phyloP scores from a whole-genome alignment of 2,888 invertebrate species.

The Thereva nobilitata region DNA sequence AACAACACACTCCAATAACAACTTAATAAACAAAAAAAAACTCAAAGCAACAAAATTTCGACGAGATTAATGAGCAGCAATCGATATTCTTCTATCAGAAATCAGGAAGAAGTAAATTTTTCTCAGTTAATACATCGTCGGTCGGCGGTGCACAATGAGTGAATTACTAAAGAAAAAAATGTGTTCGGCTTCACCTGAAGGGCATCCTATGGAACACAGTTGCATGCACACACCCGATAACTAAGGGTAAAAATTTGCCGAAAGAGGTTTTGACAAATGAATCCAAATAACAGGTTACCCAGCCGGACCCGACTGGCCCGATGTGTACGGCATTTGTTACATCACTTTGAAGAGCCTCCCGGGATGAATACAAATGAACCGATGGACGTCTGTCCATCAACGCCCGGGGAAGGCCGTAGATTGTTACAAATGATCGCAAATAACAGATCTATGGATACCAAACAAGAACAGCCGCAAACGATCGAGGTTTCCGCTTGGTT shows the following conservation, averaged over 20 bases:
- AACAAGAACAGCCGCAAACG: conserved; percentile 11
- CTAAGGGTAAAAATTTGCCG: conserved; percentile 21
- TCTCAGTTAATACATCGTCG: too few relatives aligned
- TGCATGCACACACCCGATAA: too few relatives aligned
- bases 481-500: conserved; percentile 26
- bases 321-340: conserved; percentile 56
- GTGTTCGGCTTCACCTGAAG: too few relatives aligned
- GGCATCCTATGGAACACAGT: too few relatives aligned
- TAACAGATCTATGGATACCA: conserved; percentile 52
- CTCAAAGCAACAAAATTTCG: too few relatives aligned
- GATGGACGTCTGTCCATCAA: conserved; percentile 46
- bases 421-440: conserved; percentile 59
- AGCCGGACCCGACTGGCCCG: conserved; percentile 41
- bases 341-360: conserved; percentile 42
- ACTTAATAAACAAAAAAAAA: too few relatives aligned
- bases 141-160: too few relatives aligned
- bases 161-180: too few relatives aligned
- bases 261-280: conserved; percentile 59
- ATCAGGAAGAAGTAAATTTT: conserved; percentile 15
- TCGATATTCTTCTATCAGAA: conserved; percentile 25
- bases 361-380: conserved; percentile 47
- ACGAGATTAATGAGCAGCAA: conserved; percentile 20
- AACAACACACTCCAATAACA: too few relatives aligned
- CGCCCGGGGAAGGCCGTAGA: conserved; percentile 45
- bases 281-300: conserved; percentile 59